Evolutionary conservation across 2,888 invertebrate genomes (phyloP), one percentile per base, ranked within the genome.

Genomic region (Trissoscelio sp.): DNA sequence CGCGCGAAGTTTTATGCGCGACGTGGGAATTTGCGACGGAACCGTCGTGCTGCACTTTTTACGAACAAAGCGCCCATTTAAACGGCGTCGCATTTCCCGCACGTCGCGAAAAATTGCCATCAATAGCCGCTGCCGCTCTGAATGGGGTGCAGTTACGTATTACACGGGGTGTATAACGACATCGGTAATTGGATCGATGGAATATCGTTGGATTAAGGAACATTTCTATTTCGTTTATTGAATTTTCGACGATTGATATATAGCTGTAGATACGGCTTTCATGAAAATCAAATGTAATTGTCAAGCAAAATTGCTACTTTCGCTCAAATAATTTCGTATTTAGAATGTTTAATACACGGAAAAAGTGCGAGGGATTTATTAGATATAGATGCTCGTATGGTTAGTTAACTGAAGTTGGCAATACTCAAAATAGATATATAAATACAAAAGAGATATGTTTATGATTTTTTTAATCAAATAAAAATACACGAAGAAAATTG

Each of bases 121-220:
- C 81, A 74, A 74, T 81, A 78, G 81, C 46, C 37, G 55, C 62
- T 18, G 67, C 42, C 14, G 46, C 39, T 31, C 37, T 80, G 66
- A 69, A 70, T 69, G 57, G 67, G 6, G 64, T 18, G 37, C 64
- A 64, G 66, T 60, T 70, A 58, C 66, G 81, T 58, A 81, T 81
- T 81, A 81, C 72, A 80, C 58, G 28, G 28, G 39, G 62, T 69
- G 22, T 55, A 80, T 73, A 70, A 77, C 75, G 80, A 75, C 46
- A 58, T 20, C 58, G 51, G 62, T 75, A 81, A 81, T 70, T 81
- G 80, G 75, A 81, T 75, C 75, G 80, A 75, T 81, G 70, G 70
- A 70, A 81, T 75, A 75, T 81, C 34, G 64, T n/a, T 62, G 75
- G 75, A 81, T 81, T 70, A 81, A 81, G 75, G 70, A 70, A 72